Conservation (phyloP, 1,140 invertebrate genomes). For the Dinoponera quadriceps region DNA sequence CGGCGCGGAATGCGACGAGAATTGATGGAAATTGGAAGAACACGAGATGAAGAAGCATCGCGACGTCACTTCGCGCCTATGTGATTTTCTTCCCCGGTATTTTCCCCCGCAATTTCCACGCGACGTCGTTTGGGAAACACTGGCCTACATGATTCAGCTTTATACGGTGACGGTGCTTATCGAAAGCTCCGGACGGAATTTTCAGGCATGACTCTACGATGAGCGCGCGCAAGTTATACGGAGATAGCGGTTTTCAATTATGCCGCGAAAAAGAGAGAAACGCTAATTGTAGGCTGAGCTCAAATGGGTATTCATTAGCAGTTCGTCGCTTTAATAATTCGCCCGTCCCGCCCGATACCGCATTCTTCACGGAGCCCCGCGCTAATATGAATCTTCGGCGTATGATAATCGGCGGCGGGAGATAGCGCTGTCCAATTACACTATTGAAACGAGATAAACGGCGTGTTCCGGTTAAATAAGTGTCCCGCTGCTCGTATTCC, state of each 20-base stretch:
- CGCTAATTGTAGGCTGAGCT: constrained; percentile 47
- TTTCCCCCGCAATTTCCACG: background rate
- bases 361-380: constrained; percentile 39
- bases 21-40: background rate
- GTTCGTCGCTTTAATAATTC: constrained; percentile 52
- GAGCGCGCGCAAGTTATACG: constrained; percentile 5
- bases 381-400: constrained; percentile 55
- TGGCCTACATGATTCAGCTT: background rate
- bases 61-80: background rate
- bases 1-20: background rate
- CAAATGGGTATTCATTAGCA: constrained; percentile 58
- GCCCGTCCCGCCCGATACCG: constrained; percentile 20
- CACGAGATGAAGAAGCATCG: background rate
- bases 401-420: constrained; percentile 51
- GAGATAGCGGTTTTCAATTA: constrained; percentile 51
- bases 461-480: constrained; percentile 52
- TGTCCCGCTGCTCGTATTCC: constrained; percentile 16
- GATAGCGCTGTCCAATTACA: constrained; percentile 57
- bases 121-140: background rate
- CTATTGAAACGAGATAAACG: constrained; percentile 57
- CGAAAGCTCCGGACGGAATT: constrained; percentile 17
- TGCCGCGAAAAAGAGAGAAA: constrained; percentile 36
- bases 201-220: background rate
- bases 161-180: background rate
- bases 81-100: no score